Base-by-base conservation (phyloP, 2,888 invertebrate genomes). In the Anthrax anthrax region DNA sequence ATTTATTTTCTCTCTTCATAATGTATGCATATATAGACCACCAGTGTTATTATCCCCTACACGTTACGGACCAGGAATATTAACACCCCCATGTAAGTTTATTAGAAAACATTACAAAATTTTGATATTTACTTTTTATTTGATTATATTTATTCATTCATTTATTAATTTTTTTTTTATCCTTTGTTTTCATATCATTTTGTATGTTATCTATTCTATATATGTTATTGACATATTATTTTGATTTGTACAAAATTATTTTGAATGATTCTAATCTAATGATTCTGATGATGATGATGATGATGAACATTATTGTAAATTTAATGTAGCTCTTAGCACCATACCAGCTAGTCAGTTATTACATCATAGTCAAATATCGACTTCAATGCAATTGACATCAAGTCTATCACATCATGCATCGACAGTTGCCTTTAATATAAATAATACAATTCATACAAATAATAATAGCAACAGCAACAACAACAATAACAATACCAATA, bases 11-110 rank as follows among this genome's bases (percentile, higher is more conserved):
- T n/a, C n/a, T n/a, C 23, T 23, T 23, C 4, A 23, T 6, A 23
- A 23, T n/a, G 4, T 23, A 8, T 23, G 23, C 23, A 23, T 8
- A 23, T 23, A 32, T 72, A 88, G 87, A 49, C 87, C 88, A 18
- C 87, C 88, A 42, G 86, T 87, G 18, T 81, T 86, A 14, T 69
- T 88, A 38, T 75, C 83, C 42, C 78, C 84, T 39, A 77, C 80
- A 9, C 76, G 81, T 61, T 83, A 84, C 65, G 75, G 77, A 16
- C 61, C 77, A 50, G 70, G 70, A 46, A 61, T 75, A 19, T 65
- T 81, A 50, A 78, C 78, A 2, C 73, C 75, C 18, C 76, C 77
- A 54, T 59, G 65, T 67, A 58, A 60, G 61, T 64, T 12, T 3
- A 23, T 23, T 23, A 23, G 8, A 23, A 23, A 23, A 14, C 36